A percentile compares a stretch with the other conserved stretches of the same genome.
phyloP scores from a whole-genome alignment of 2,797 vertebrate genomes.

The Varecia variegata region DNA sequence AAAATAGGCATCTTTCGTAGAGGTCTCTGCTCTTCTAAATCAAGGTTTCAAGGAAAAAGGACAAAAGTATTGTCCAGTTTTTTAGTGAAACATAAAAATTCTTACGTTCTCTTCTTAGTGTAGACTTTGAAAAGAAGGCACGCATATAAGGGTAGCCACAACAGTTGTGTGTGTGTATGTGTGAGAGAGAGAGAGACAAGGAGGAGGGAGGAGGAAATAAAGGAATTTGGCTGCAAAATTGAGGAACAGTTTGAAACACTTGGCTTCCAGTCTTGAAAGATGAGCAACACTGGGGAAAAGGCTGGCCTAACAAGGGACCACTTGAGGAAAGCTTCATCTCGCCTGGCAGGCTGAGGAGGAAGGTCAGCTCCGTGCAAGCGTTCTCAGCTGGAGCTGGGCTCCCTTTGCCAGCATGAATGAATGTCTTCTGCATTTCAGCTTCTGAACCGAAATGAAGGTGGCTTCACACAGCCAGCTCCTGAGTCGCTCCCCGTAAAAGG shows the following conservation, averaged over 20 bases:
- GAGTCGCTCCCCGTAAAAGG: conserved; percentile 56
- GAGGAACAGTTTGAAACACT: conserved; percentile 79
- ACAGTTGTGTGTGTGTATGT: neutral
- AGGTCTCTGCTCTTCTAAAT: conserved; percentile 47
- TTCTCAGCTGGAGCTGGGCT: conserved; percentile 86
- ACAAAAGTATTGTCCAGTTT: conserved; percentile 17
- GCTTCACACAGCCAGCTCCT: conserved; percentile 72
- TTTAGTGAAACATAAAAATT: conserved; percentile 8
- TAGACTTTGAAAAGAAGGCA: conserved; percentile 64
- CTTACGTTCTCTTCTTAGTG: neutral
- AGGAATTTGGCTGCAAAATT: conserved; percentile 74
- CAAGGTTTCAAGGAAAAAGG: conserved; percentile 32
- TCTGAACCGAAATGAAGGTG: conserved; percentile 77
- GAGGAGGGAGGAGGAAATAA: conserved; percentile 61
- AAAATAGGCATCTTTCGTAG: conserved; percentile 66
- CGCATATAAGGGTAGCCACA: conserved; percentile 43
- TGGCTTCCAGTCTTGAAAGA: conserved; percentile 80
- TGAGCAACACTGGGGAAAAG: conserved; percentile 75
- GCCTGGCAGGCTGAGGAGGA: conserved; percentile 79
- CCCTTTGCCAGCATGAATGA: conserved; percentile 81
- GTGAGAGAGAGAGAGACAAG: neutral
- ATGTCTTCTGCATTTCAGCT: conserved; percentile 81
- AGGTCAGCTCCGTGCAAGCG: conserved; percentile 83
- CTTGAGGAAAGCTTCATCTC: conserved; percentile 84
- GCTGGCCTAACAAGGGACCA: conserved; percentile 82